Evolutionary conservation across 2,113 vertebrate species (phyloP), one percentile per base, ranked within the genome.

Genomic region (Monopterus albus): DNA sequence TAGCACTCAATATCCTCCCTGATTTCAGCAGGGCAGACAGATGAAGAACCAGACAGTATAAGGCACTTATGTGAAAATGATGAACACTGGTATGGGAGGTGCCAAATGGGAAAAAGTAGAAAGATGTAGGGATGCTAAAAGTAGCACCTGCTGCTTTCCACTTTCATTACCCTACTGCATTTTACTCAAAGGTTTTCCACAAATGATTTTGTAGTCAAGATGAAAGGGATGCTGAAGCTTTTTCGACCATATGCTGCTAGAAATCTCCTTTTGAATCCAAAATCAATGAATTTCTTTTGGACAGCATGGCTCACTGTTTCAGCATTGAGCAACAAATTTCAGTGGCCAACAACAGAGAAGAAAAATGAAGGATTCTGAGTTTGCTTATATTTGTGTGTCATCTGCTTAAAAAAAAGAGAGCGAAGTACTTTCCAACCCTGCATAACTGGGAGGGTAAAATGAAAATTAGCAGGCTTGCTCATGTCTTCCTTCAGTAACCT

Each of bases 391-490:
- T 68, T 64, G 38, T 50, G 52, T 20, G 13, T 29, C 26, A 33
- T 21, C 45, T 6, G 4, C 12, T 57, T 69, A 7, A 60, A 33
- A 68, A 39, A 45, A 12, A 23, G 14, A 55, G 11, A 33, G 31
- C 3, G 31, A 7, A 14, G 26, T 18, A n/a, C 26, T 46, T 25
- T 52, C 28, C 17, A 43, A 20, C 57, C 8, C 8, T 46, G 29
- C 12, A 26, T 47, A 47, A 78, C 61, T 63, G 62, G 39, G 20
- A 38, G 67, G 35, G 58, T 61, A 70, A 60, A 14, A 64, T 55
- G 36, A 66, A 66, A 62, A 84, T 83, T 38, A 75, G 61, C 56
- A 55, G 55, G 29, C 58, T 52, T 69, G 53, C 46, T 53, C 63
- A 29, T 55, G 46, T 79, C 49, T 49, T 49, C 25, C 47, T 38